Conservation (phyloP, 1,140 invertebrate species). For the Drosophila littoralis region DNA sequence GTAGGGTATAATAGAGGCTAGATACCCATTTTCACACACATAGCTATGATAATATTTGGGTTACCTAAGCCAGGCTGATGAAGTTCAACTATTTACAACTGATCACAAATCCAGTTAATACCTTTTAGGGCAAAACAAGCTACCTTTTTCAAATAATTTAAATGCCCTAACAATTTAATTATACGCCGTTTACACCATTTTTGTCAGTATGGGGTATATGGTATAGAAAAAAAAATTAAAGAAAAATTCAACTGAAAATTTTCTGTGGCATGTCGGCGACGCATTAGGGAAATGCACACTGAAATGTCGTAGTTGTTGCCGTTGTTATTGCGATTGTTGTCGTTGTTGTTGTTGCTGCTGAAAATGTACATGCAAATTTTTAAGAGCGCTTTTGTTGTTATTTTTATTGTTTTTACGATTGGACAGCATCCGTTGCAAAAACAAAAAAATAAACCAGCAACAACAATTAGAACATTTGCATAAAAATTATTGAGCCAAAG, state of each 20-base stretch:
- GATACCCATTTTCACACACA: too few species aligned
- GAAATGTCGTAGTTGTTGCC: slow-evolving; percentile 10
- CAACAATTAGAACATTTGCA: slow-evolving; percentile 42
- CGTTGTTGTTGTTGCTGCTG: slow-evolving; percentile 32
- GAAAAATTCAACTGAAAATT: slow-evolving; percentile 11
- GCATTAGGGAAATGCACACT: slow-evolving; percentile 70
- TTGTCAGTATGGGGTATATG: slow-evolving; percentile 14
- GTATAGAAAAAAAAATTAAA: background rate
- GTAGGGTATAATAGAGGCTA: too few species aligned
- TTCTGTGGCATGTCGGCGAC: slow-evolving; percentile 45
- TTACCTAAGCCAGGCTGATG: too few species aligned
- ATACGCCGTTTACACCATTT: background rate
- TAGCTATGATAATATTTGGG: too few species aligned
- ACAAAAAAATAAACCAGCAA: slow-evolving; percentile 1
- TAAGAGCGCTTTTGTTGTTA: slow-evolving; percentile 41
- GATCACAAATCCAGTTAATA: background rate
- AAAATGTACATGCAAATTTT: slow-evolving; percentile 73
- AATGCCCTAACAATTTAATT: slow-evolving; percentile 7
- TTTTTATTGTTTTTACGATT: slow-evolving; percentile 67
- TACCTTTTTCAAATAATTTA: slow-evolving; percentile 4
- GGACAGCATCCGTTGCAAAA: slow-evolving; percentile 38
- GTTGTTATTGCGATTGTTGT: slow-evolving; percentile 28
- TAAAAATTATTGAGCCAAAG: slow-evolving; percentile 42
- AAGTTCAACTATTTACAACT: too few species aligned
- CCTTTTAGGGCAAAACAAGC: background rate